Evolutionary conservation across 1,140 invertebrate genomes (phyloP), one percentile per base, ranked within the genome.

Genomic region (Zeugodacus cucurbitae): DNA sequence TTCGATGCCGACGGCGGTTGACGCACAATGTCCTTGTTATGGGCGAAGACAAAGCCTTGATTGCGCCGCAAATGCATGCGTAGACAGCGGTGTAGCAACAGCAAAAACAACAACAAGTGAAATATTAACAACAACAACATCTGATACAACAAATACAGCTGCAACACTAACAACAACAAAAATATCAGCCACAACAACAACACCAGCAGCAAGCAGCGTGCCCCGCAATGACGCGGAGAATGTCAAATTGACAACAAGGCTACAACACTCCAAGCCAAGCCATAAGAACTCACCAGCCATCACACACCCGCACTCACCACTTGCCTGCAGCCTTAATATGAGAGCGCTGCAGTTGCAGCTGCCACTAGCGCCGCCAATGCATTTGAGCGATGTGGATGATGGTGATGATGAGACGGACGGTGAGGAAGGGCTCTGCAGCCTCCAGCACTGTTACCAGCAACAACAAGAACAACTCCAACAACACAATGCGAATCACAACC

Each of bases 381-480:
- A 41, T 86, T 67, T 88, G 41, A 70, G 67, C 54, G 62, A 88
- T 85, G 59, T 26, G 1, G 64, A 70, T 26, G 64, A 67, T 32
- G 64, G 0, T 74, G 34, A 74, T 85, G 37, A 48, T 8, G 41
- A 62, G 57, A 64, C 0, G 10, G 48, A 41, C 14, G n/a, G 48
- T 48, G 37, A 67, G 48, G 74, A 82, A 82, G 37, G 20, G 64
- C 22, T 48, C 58, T 62, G 8, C 22, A 62, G 20, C 26, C 88
- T 62, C n/a, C 57, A 58, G 20, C 44, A 87, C 17, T 17, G 78
- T 2, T 48, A 48, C 26, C 62, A 88, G 44, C 70, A 82, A 34
- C 54, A 74, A 37, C 26, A 78, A 0, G 67, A 86, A 86, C 87
- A 86, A 32, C n/a, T n/a, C n/a, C 58, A 86, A 34, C 20, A 32